Conservation (phyloP, 2,888 invertebrate genomes). For the Nymphalis polychloros region DNA sequence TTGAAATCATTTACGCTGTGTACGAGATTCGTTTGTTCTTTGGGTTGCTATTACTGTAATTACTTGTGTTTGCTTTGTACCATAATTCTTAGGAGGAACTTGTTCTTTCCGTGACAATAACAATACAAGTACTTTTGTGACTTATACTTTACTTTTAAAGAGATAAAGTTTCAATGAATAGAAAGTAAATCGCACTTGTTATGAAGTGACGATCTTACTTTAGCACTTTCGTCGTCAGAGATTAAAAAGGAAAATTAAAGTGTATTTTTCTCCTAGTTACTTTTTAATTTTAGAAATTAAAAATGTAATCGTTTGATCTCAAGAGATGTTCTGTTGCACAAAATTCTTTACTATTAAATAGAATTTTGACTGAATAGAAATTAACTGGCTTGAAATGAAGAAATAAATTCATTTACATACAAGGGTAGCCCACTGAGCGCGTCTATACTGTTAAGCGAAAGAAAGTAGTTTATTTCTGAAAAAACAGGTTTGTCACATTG, state of each 20-base stretch:
- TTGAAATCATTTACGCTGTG: background rate
- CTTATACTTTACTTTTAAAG: too few species aligned
- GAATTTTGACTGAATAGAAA: too few species aligned
- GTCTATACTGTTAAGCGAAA: too few species aligned
- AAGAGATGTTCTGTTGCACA: too few species aligned
- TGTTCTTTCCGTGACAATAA: background rate
- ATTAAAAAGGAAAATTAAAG: background rate
- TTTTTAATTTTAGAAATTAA: background rate
- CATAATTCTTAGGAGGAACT: background rate
- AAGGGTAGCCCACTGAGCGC: too few species aligned
- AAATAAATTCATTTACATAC: too few species aligned
- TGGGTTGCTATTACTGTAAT: background rate
- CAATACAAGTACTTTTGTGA: background rate
- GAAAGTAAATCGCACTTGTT: background rate
- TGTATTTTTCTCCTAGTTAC: background rate
- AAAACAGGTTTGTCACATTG: too few species aligned
- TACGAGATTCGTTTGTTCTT: slow-evolving; percentile 6
- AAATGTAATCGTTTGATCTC: too few species aligned
- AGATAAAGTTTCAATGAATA: background rate
- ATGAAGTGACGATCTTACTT: background rate
- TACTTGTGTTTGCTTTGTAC: background rate
- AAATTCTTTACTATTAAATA: too few species aligned
- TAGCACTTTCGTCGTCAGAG: background rate
- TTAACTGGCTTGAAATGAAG: too few species aligned
- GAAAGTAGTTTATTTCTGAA: too few species aligned